phyloP scores from a whole-genome alignment of 2,113 vertebrate genomes.

The Dicaeum eximium region DNA sequence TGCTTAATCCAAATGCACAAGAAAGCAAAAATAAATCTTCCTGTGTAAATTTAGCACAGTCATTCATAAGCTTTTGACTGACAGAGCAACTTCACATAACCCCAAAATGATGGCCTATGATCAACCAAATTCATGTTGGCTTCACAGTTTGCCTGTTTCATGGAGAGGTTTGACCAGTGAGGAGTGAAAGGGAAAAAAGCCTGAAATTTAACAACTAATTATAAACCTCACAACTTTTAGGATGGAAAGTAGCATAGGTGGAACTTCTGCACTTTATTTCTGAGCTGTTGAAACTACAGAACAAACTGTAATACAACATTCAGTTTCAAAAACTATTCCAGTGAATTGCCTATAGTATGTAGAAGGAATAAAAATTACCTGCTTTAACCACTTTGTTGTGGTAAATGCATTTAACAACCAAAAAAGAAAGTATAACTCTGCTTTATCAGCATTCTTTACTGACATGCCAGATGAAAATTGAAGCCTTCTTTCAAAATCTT shows the following conservation, averaged over 20 bases:
- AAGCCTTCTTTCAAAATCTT: slow-evolving; percentile 63
- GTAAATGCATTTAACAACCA: neutral
- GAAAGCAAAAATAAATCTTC: neutral
- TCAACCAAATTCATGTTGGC: neutral
- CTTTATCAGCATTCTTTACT: slow-evolving; percentile 2
- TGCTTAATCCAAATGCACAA: neutral
- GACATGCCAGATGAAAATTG: neutral
- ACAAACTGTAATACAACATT: neutral
- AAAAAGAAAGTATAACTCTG: neutral
- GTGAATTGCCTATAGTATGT: neutral
- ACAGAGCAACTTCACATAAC: neutral
- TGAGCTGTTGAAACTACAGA: neutral
- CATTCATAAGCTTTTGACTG: neutral
- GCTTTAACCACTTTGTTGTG: neutral
- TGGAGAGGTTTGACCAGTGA: neutral
- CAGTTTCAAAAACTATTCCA: neutral
- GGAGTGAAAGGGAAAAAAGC: neutral
- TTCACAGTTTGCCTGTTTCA: neutral
- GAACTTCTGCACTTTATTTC: neutral
- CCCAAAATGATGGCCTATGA: neutral
- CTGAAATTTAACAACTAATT: neutral
- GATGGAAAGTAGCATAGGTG: neutral
- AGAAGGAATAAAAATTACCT: neutral
- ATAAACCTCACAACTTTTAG: neutral
- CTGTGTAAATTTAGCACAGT: neutral